Evolutionary conservation across 1,140 invertebrate genomes (phyloP).

Genomic region (Phymorhynchus buccinoides): DNA sequence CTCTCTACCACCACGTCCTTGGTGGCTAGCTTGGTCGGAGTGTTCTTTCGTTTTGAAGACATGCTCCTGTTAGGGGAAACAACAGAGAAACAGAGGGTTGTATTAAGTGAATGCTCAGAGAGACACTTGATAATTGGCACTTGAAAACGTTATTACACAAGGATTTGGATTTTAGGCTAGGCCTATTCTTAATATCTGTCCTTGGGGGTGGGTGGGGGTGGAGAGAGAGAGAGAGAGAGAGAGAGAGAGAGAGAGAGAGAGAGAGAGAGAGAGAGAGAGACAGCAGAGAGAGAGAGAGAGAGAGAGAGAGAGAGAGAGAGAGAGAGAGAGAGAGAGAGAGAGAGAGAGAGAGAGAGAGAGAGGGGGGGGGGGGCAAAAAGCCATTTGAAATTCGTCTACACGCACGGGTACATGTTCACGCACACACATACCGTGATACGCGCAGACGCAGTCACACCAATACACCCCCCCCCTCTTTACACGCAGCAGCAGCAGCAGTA

Average conservation of each 20-base stretch:
- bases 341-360: background rate
- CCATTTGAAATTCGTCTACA: too few species aligned
- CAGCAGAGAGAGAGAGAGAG: background rate
- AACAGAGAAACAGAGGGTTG: background rate
- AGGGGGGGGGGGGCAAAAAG: too few species aligned
- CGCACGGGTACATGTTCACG: too few species aligned
- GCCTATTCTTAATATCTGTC: too few species aligned
- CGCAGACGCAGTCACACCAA: too few species aligned
- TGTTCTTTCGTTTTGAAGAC: slow-evolving; percentile 94
- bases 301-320: background rate
- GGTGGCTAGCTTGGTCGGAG: slow-evolving; percentile 90
- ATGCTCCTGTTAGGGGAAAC: slow-evolving; percentile 81
- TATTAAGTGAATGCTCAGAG: too few species aligned
- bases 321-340: background rate
- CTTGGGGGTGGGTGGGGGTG: too few species aligned
- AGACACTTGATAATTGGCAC: too few species aligned
- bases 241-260: background rate
- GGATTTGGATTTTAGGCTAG: too few species aligned
- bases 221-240: slow-evolving; percentile 4
- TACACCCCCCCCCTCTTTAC: too few species aligned
- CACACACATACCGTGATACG: too few species aligned
- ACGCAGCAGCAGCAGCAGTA: background rate
- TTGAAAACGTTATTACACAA: too few species aligned
- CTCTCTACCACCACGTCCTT: slow-evolving; percentile 78
- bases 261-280: background rate